A percentile compares a stretch with the other conserved stretches of the same genome.
Evolutionary conservation across 2,888 invertebrate genomes (phyloP).

Genomic region (Drosophila flavopinicola): DNA sequence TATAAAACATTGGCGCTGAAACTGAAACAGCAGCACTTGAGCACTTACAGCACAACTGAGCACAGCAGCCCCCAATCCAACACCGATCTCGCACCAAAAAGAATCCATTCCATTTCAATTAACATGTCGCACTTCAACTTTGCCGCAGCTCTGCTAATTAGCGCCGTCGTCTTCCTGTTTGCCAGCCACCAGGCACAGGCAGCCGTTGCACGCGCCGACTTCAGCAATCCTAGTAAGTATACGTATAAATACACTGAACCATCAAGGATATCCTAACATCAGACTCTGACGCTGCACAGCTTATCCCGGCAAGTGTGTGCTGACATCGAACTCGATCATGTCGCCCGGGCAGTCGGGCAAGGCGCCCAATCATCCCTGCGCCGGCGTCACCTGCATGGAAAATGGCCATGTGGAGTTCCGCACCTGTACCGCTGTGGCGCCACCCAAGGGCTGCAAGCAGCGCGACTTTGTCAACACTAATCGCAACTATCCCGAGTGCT

Average conservation of each 20-base stretch:
- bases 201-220: constrained; percentile 62
- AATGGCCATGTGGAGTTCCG: constrained; percentile 63
- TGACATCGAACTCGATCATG: constrained; percentile 62
- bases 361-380: constrained; percentile 77
- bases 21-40: constrained; percentile 57
- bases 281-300: constrained; percentile 37
- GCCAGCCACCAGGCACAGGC: constrained; percentile 48
- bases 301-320: constrained; percentile 79
- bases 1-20: constrained; percentile 67
- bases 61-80: constrained; percentile 23
- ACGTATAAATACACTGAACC: background rate
- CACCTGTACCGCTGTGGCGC: constrained; percentile 74
- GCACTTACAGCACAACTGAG: constrained; percentile 38
- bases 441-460: constrained; percentile 79
- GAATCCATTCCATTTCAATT: too few relatives aligned
- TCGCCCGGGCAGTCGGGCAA: constrained; percentile 78
- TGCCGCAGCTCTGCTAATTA: constrained; percentile 31
- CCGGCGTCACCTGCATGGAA: constrained; percentile 69
- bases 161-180: constrained; percentile 26
- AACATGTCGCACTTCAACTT: constrained; percentile 48
- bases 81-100: background rate
- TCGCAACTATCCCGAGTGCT: constrained; percentile 74
- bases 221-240: constrained; percentile 73
- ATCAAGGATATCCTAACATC: background rate
- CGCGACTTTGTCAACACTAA: constrained; percentile 80